A percentile compares a stretch with the other conserved stretches of the same genome.
phyloP scores from a whole-genome alignment of 2,113 vertebrate species.

The Corythoichthys haematopterus region DNA sequence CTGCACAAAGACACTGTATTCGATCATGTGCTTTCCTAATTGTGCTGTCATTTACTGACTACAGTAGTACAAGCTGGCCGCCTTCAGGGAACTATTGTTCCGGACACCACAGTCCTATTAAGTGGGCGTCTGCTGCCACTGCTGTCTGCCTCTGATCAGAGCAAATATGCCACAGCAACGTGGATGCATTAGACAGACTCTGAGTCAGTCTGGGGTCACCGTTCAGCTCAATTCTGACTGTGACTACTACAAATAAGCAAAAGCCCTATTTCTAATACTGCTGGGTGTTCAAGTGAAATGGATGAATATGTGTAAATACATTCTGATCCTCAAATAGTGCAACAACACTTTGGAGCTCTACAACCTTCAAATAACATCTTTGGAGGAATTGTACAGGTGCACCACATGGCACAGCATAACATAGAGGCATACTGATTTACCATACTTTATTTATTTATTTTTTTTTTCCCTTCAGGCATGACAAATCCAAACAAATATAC shows the following conservation, averaged over 20 bases:
- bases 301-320: neutral
- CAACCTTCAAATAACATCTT: no score
- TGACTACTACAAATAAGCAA: neutral
- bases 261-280: neutral
- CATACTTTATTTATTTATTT: no score
- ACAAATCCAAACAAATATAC: no score
- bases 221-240: constrained; percentile 5
- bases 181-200: constrained; percentile 21
- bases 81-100: constrained; percentile 19
- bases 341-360: no score
- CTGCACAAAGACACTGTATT: constrained; percentile 1
- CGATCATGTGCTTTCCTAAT: constrained; percentile 16
- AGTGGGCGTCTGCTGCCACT: constrained; percentile 29
- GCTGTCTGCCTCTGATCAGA: constrained; percentile 31
- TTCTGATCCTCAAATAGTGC: no score
- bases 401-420: no score
- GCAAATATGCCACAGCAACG: constrained; percentile 21
- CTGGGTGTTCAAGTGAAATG: neutral
- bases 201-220: constrained; percentile 11
- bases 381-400: no score
- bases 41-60: constrained; percentile 9
- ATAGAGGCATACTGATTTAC: no score
- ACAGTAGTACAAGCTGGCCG: neutral
- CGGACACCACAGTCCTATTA: constrained; percentile 25
- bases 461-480: no score